Base-by-base conservation (phyloP, 2,113 vertebrate species). In the Phasianus colchicus region DNA sequence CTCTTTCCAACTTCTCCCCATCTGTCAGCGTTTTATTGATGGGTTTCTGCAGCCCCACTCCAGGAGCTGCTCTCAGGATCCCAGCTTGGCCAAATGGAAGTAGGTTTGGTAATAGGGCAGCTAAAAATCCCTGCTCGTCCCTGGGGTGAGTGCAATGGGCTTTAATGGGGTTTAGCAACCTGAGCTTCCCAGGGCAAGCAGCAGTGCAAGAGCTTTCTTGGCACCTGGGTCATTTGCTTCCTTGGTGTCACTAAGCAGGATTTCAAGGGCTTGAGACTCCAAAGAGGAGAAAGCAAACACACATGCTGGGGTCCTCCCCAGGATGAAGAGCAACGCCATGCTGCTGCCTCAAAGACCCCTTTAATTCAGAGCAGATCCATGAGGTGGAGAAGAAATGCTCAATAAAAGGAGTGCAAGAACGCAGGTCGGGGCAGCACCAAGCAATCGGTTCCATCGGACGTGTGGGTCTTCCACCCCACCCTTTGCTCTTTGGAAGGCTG, bases 371-470 rank as follows among this genome's bases (percentile, higher is more conserved):
- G 38, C 1, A 0, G 38, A 61, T 71, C 67, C 7, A 2, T 0
- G 8, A 71, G 34, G 82, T 85, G 40, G 63, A 79, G 92, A 93
- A 67, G 92, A 21, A 36, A 30, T 63, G 15, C 54, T 86, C 10
- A 1, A 94, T 22, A 11, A 58, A 78, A 83, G 66, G 70, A 87
- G 96, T 57, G 69, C 45, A 38, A 32, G 42, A 94, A 96, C 96
- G 69, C 87, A 93, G 96, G 96, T 95, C 93, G 77, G 48, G 52
- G 52, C 7, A 88, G 85, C 89, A 43, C 42, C 65, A 84, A 69
- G 40, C 73, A 89, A 54, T 30, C 14, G 5, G 15, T 29, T 29
- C 1, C 2, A 19, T 22, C 0, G 4, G 27, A 2, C 3, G 24
- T 43, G 71, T 20, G 55, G 69, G 24, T n/a, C 42, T 63, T 20